A percentile compares a stretch with the other conserved stretches of the same genome.
These are phyloP conservation scores for Gyps fulvus DNA, from an alignment of 2,113 vertebrate genomes.

Conservation along the genomic window DNA sequence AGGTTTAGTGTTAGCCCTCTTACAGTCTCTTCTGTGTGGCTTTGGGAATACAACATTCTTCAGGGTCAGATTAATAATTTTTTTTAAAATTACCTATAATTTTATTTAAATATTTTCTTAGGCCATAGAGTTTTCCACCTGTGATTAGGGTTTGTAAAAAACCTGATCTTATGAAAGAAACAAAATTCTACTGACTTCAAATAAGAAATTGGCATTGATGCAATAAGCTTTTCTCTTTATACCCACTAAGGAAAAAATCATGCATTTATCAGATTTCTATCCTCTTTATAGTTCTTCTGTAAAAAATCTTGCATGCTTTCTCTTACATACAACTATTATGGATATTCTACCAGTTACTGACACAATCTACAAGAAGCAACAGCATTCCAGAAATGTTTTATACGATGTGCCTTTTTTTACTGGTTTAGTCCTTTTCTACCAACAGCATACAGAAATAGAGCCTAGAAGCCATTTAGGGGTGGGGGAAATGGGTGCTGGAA, in stretches of 20 bases:
- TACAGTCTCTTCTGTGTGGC: not conserved
- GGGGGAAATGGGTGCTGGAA: not conserved
- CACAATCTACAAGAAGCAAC: not conserved
- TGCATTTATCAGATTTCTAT: not conserved
- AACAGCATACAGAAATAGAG: not conserved
- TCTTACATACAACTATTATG: not conserved
- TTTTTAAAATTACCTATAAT: not conserved
- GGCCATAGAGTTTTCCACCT: not conserved
- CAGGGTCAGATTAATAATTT: not conserved
- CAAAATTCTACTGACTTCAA: not conserved
- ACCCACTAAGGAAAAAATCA: not conserved
- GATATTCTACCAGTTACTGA: not conserved
- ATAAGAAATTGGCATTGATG: not conserved
- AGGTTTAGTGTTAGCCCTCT: not conserved
- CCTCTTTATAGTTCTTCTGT: not conserved
- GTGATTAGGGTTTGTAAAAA: not conserved
- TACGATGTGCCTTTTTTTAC: fast-evolving
- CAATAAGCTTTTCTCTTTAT: not conserved
- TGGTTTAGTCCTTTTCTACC: not conserved
- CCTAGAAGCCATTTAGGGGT: not conserved
- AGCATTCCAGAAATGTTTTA: not conserved
- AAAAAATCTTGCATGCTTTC: not conserved
- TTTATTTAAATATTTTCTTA: not conserved
- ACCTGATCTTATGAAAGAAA: not conserved
- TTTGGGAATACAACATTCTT: not conserved